Evolutionary conservation across 2,113 vertebrate genomes (phyloP), one percentile per base, ranked within the genome.

Genomic region (Archilochus colubris): DNA sequence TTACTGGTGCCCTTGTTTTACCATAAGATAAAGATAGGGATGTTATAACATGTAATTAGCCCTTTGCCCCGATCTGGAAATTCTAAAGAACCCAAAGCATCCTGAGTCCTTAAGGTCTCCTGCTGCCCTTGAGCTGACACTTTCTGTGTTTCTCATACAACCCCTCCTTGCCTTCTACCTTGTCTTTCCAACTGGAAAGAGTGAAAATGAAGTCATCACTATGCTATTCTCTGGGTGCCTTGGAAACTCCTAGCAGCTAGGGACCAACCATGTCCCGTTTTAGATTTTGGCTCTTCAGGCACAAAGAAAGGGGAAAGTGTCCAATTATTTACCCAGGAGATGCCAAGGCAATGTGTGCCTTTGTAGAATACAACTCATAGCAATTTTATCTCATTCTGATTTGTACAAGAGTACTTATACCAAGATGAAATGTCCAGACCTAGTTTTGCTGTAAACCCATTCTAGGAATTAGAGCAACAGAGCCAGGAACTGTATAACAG

Each of bases 201-300:
- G 14, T 16, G 57, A 75, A 88, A 79, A 36, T 21, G 2, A 87
- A 76, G 36, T 86, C 18, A 64, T 20, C 9, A 2, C 40, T 61
- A 1, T 40, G 20, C 38, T 93, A 2, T 78, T 44, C 18, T 62
- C 27, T 69, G n/a, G 40, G 25, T 4, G 3, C 0, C 0, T 3
- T 48, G 27, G n/a, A n/a, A 75, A 27, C 8, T 63, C 22, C 19
- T 33, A 33, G 20, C 7, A 61, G 23, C 22, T 23, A 4, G 33
- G 24, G 20, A 61, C 11, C 15, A 85, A 12, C 25, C 25, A 12
- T 12, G 9, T 25, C 5, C 17, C 7, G 5, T 73, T 84, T 64
- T 43, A 40, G 3, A 13, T 76, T 77, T 46, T 63, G 31, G 18
- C 63, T n/a, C 27, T 68, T 73, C n/a, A 66, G 75, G 13, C 20